Evolutionary conservation across 2,888 invertebrate genomes (phyloP).

Genomic region (Aphelenchoides bicaudatus): DNA sequence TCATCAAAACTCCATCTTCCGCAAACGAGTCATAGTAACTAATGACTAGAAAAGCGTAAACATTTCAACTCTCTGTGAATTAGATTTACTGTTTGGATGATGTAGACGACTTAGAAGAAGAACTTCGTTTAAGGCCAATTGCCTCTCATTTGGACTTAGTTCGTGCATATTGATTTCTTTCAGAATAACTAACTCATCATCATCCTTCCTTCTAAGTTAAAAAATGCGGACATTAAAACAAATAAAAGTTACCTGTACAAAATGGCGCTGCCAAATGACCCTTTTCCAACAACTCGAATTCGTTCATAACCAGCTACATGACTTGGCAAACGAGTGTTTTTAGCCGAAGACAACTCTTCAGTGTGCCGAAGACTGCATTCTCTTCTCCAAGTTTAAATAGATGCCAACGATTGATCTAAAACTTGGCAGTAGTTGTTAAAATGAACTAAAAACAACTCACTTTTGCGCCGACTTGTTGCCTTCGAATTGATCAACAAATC

Average conservation of each 20-base stretch:
- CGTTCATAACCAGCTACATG: slow-evolving; percentile 65
- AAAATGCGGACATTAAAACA: too few species aligned
- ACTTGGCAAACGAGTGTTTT: not conserved
- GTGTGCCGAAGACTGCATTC: slow-evolving; percentile 6
- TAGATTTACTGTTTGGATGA: slow-evolving; percentile 75
- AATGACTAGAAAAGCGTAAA: too few species aligned
- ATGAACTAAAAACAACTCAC: not conserved
- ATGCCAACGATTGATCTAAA: slow-evolving; percentile 42
- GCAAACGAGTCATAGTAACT: slow-evolving; percentile 74
- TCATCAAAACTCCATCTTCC: slow-evolving; percentile 71
- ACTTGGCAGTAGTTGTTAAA: not conserved
- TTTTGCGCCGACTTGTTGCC: not conserved
- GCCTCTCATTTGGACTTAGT: slow-evolving; percentile 69
- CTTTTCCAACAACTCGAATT: slow-evolving; percentile 69
- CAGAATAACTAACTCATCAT: slow-evolving; percentile 70
- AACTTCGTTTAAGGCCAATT: slow-evolving; percentile 63
- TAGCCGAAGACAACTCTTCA: not conserved
- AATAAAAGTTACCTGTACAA: too few species aligned
- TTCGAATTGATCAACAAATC: not conserved
- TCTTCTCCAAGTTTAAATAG: slow-evolving; percentile 36
- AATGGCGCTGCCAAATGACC: slow-evolving; percentile 73
- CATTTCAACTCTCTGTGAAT: too few species aligned
- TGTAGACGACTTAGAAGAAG: slow-evolving; percentile 71
- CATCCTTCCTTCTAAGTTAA: slow-evolving; percentile 68
- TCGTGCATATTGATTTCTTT: slow-evolving; percentile 74